A percentile compares a stretch with the other conserved stretches of the same genome.
Conservation (phyloP, 2,113 vertebrate species). For the Pholis gunnellus region DNA sequence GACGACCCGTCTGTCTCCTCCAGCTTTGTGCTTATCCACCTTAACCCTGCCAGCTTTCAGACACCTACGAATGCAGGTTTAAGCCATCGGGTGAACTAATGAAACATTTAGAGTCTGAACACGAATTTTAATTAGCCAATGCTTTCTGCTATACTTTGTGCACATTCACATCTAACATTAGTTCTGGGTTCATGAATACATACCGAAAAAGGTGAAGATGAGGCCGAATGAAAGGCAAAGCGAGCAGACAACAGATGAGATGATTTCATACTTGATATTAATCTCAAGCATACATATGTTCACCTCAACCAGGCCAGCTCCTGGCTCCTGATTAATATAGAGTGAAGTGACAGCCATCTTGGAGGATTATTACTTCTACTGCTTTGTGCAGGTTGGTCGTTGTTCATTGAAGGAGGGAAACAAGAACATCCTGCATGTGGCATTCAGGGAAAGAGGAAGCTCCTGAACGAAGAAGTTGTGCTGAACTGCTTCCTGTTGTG, state of each 20-base stretch:
- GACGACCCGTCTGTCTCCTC: slow-evolving; percentile 65
- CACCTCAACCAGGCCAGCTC: slow-evolving; percentile 52
- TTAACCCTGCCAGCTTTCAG: slow-evolving; percentile 58
- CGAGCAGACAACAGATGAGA: slow-evolving; percentile 86
- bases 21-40: slow-evolving; percentile 67
- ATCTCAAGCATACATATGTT: slow-evolving; percentile 82
- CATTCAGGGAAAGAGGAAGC: slow-evolving; percentile 59
- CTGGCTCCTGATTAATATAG: slow-evolving; percentile 78
- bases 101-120: slow-evolving; percentile 21
- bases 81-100: slow-evolving; percentile 51
- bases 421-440: slow-evolving; percentile 15
- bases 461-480: slow-evolving; percentile 20
- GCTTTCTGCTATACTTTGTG: background rate
- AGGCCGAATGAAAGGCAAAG: slow-evolving; percentile 88
- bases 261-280: slow-evolving; percentile 82
- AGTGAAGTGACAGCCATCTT: slow-evolving; percentile 79
- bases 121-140: background rate
- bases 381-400: slow-evolving; percentile 23
- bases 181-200: slow-evolving; percentile 47
- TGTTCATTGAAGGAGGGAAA: slow-evolving; percentile 42
- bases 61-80: slow-evolving; percentile 49
- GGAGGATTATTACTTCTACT: slow-evolving; percentile 51
- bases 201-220: slow-evolving; percentile 91
- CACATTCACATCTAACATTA: background rate
- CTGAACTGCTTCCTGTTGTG: slow-evolving; percentile 64